Evolutionary conservation across 2,797 vertebrate genomes (phyloP).

Genomic region (Syndactyla subalaris): DNA sequence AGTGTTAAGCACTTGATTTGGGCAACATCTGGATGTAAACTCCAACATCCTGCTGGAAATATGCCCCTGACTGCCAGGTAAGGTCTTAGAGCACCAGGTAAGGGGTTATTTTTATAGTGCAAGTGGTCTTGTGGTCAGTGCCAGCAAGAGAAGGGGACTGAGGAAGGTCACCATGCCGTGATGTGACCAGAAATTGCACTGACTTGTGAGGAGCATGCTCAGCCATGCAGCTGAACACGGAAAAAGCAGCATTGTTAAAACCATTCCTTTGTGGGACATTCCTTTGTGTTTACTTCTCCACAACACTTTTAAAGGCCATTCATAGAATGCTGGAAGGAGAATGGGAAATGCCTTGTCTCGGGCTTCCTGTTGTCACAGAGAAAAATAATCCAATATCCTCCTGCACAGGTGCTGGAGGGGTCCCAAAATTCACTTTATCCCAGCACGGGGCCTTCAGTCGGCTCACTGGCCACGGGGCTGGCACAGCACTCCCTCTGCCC

Average conservation of each 20-base stretch:
- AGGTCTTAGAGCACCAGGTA: neutral
- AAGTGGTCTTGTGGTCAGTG: neutral
- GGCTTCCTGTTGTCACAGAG: constrained; percentile 20
- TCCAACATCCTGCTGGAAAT: neutral
- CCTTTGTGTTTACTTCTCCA: neutral
- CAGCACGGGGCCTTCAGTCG: rapidly evolving
- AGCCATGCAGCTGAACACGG: rapidly evolving
- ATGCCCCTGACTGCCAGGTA: neutral
- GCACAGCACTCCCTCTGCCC: neutral
- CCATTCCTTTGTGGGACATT: neutral
- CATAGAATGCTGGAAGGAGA: constrained; percentile 6
- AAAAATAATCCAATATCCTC: neutral
- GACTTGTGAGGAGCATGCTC: rapidly evolving
- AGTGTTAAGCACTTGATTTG: rapidly evolving
- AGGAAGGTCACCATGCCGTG: neutral
- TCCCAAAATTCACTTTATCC: neutral
- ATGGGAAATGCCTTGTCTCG: constrained; percentile 29
- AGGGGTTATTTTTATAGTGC: neutral
- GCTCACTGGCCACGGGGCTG: rapidly evolving
- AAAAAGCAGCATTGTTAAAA: neutral
- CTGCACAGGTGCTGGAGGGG: rapidly evolving
- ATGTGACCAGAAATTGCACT: neutral
- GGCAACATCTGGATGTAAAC: neutral
- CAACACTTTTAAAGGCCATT: constrained; percentile 7
- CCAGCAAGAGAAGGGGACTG: neutral